A percentile compares a stretch with the other conserved stretches of the same genome.
These are phyloP conservation scores for Desmodus rotundus DNA, from an alignment of 2,113 vertebrate species.

Conservation along the genomic window DNA sequence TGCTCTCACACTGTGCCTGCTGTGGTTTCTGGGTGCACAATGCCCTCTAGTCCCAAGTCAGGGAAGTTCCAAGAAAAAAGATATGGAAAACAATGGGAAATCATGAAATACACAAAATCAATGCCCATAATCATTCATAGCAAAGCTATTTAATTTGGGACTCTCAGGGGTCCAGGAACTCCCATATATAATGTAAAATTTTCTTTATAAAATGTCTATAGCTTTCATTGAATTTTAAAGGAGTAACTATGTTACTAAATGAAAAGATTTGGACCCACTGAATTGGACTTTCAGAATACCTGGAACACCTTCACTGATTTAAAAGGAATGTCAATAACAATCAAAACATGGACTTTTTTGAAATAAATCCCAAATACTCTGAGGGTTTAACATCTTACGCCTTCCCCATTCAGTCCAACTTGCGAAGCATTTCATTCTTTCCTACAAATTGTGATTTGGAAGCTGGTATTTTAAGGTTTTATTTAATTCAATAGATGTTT, in stretches of 20 bases:
- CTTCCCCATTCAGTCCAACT: conserved; percentile 13
- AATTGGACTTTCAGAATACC: background rate
- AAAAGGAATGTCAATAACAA: background rate
- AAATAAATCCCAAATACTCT: conserved; percentile 53
- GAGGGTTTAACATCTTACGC: conserved; percentile 56
- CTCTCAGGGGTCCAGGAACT: background rate
- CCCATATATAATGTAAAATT: background rate
- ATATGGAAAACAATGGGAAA: conserved; percentile 38
- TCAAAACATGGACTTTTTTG: background rate
- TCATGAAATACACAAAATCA: conserved; percentile 44
- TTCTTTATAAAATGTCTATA: background rate
- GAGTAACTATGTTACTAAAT: background rate
- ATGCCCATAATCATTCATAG: conserved; percentile 48
- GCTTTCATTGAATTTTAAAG: background rate
- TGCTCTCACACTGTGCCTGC: background rate
- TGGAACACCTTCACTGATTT: background rate
- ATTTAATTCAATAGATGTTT: background rate
- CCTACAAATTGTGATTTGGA: background rate
- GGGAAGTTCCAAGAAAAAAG: conserved; percentile 63
- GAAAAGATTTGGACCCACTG: background rate
- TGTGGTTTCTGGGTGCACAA: conserved; percentile 69
- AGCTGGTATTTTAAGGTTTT: background rate
- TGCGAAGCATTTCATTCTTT: conserved; percentile 40
- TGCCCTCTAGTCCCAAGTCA: conserved; percentile 78
- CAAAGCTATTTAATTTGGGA: background rate